phyloP scores from a whole-genome alignment of 2,888 invertebrate genomes.

The Drosophila nigricruria region DNA sequence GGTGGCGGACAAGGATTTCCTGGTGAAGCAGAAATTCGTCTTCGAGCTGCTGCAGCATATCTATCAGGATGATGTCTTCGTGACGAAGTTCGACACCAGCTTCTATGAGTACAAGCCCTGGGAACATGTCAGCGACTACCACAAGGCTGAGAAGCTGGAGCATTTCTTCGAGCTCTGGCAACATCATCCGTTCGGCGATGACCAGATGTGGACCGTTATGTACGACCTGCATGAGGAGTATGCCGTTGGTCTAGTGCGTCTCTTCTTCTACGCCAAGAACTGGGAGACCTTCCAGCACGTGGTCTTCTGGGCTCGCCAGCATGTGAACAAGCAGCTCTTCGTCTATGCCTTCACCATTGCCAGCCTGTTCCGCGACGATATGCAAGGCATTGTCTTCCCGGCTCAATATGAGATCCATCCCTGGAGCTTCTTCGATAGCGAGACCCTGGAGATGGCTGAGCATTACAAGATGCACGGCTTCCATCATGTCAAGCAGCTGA shows the following conservation, averaged over 20 bases:
- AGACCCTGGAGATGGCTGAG: constrained; percentile 86
- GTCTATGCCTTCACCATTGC: constrained; percentile 88
- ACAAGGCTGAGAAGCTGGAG: constrained; percentile 87
- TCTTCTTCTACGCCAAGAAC: constrained; percentile 90
- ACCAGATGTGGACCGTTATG: constrained; percentile 80
- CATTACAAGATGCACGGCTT: constrained; percentile 87
- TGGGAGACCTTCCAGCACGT: constrained; percentile 91
- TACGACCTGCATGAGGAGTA: constrained; percentile 85
- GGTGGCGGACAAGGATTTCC: constrained; percentile 86
- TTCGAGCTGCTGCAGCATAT: constrained; percentile 87
- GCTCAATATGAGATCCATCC: constrained; percentile 90
- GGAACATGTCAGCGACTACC: constrained; percentile 87
- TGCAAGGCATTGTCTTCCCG: constrained; percentile 87
- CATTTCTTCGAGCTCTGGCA: constrained; percentile 87
- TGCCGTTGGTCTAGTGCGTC: constrained; percentile 88
- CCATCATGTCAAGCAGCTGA: constrained; percentile 85
- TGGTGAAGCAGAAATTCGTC: constrained; percentile 86
- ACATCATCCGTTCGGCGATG: constrained; percentile 84
- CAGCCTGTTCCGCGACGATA: constrained; percentile 87
- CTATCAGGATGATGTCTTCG: constrained; percentile 87
- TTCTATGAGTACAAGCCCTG: constrained; percentile 87
- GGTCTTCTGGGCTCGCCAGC: constrained; percentile 89
- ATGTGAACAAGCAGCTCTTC: constrained; percentile 88
- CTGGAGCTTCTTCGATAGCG: constrained; percentile 88
- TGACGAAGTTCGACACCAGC: constrained; percentile 86